Evolutionary conservation across 2,888 invertebrate genomes (phyloP).

Genomic region (Athalia circularis): DNA sequence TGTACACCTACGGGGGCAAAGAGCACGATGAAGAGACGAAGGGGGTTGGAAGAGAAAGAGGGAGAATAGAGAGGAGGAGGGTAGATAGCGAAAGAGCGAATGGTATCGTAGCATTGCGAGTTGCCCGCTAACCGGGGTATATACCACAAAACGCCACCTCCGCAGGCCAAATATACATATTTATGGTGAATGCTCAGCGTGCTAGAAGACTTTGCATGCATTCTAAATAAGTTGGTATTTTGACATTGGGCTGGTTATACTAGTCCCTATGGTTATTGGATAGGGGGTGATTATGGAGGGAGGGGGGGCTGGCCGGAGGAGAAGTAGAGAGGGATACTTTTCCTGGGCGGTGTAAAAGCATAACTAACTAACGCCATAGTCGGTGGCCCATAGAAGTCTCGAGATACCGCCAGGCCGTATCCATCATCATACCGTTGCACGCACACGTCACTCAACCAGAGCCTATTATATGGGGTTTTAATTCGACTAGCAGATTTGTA

Average conservation of each 20-base stretch:
- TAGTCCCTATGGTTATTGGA: not conserved
- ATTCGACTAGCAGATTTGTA: constrained; percentile 57
- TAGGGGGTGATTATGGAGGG: not conserved
- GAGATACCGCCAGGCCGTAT: constrained; percentile 50
- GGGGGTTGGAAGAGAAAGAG: not conserved
- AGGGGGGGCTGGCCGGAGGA: not conserved
- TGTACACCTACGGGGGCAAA: not conserved
- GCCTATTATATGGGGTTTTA: constrained; percentile 57
- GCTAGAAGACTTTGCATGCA: constrained; percentile 68
- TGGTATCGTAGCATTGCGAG: constrained; percentile 1
- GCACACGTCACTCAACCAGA: constrained; percentile 61
- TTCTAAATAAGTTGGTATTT: constrained; percentile 60
- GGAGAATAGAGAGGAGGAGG: not conserved
- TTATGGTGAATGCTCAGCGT: constrained; percentile 65
- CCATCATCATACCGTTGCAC: constrained; percentile 61
- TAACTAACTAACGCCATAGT: constrained; percentile 36
- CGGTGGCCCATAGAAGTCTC: constrained; percentile 26
- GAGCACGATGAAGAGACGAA: not conserved
- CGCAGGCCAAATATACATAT: constrained; percentile 64
- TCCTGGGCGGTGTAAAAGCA: constrained; percentile 30
- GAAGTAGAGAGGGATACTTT: constrained; percentile 45
- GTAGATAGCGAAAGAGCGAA: not conserved
- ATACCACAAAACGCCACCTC: constrained; percentile 49
- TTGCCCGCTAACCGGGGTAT: constrained; percentile 10
- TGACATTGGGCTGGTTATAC: constrained; percentile 19